Conservation (phyloP, 1,140 invertebrate species). For the Pissodes strobi region DNA sequence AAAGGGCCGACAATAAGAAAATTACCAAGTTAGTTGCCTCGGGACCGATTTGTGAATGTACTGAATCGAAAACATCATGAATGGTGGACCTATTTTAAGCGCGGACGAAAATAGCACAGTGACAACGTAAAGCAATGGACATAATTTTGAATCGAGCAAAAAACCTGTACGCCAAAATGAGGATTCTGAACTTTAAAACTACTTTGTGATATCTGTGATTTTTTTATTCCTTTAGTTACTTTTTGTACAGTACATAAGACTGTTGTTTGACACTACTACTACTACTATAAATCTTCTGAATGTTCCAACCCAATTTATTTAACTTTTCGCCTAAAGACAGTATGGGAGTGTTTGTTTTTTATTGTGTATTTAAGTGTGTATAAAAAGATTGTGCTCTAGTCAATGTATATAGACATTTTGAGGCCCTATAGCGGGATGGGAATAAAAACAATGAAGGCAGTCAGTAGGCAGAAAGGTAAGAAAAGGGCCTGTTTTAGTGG, state of each 20-base stretch:
- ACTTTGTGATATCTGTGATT: slow-evolving; percentile 23
- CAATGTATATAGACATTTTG: slow-evolving; percentile 56
- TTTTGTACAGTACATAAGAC: neutral
- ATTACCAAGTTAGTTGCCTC: slow-evolving; percentile 21
- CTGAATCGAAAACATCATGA: slow-evolving; percentile 30
- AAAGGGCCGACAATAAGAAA: slow-evolving; percentile 11
- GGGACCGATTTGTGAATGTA: slow-evolving; percentile 18
- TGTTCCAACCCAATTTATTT: neutral
- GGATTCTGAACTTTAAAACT: slow-evolving; percentile 10
- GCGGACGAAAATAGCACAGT: slow-evolving; percentile 19
- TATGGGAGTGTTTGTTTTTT: slow-evolving; percentile 16
- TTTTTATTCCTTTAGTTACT: slow-evolving; percentile 5
- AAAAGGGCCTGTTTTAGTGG: slow-evolving; percentile 17
- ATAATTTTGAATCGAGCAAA: slow-evolving; percentile 26
- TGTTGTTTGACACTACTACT: neutral
- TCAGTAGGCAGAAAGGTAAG: slow-evolving; percentile 58
- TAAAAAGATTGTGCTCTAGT: slow-evolving; percentile 44
- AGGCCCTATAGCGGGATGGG: slow-evolving; percentile 56
- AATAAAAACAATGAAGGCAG: slow-evolving; percentile 61
- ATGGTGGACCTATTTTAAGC: slow-evolving; percentile 33
- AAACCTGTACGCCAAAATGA: slow-evolving; percentile 20
- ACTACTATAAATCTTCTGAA: neutral
- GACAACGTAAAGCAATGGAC: slow-evolving; percentile 31
- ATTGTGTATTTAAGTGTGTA: slow-evolving; percentile 17
- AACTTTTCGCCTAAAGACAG: neutral